Evolutionary conservation across 2,797 vertebrate genomes (phyloP).

Genomic region (Anabacerthia variegaticeps): DNA sequence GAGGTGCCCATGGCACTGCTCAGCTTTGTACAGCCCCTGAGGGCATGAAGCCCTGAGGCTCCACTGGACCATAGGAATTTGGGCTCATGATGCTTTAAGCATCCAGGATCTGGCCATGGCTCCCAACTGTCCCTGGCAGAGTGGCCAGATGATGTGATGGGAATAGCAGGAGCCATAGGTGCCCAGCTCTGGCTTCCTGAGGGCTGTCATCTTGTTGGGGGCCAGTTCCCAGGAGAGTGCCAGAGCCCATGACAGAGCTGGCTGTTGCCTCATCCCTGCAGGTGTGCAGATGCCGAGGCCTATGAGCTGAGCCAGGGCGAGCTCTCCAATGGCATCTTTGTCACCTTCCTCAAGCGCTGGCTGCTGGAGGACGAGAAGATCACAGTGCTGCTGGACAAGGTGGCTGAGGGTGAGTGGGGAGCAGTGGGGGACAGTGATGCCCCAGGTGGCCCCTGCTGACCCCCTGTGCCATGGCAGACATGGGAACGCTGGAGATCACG

Average conservation of each 20-base stretch:
- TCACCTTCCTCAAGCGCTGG: slow-evolving; percentile 83
- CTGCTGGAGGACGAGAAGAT: slow-evolving; percentile 87
- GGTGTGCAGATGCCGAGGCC: slow-evolving; percentile 85
- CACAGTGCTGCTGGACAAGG: slow-evolving; percentile 87
- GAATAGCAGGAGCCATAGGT: not conserved
- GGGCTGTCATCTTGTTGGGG: not conserved
- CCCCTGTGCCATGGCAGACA: slow-evolving; percentile 71
- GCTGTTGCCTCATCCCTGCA: not conserved
- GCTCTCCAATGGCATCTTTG: slow-evolving; percentile 85
- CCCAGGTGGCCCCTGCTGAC: rapidly evolving
- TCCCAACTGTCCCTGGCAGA: rapidly evolving
- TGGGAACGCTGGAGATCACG: slow-evolving; percentile 84
- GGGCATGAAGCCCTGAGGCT: not conserved
- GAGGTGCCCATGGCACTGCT: not conserved
- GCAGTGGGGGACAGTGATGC: rapidly evolving
- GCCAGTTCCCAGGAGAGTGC: not conserved
- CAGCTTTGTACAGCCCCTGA: not conserved
- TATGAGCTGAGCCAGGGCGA: slow-evolving; percentile 85
- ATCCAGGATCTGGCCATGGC: rapidly evolving
- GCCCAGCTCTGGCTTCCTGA: not conserved
- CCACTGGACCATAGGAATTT: not conserved
- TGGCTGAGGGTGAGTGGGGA: slow-evolving; percentile 82
- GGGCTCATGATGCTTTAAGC: not conserved
- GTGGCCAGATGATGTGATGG: not conserved
- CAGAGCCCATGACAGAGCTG: rapidly evolving